phyloP scores from a whole-genome alignment of 2,113 vertebrate genomes.

The Salvator merianae region DNA sequence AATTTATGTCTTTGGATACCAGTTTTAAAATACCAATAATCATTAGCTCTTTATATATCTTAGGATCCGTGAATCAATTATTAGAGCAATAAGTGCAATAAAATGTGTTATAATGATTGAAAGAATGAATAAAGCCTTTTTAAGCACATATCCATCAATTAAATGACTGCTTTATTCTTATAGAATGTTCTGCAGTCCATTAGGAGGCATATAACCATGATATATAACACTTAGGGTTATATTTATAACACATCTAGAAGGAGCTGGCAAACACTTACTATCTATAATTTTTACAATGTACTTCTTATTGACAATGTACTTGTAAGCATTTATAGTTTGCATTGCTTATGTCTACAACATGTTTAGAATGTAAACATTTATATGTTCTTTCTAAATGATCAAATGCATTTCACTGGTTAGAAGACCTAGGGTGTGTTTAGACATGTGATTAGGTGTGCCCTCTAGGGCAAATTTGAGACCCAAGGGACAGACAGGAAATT shows the following conservation, averaged over 20 bases:
- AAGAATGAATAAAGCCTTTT: not conserved
- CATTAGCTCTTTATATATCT: not conserved
- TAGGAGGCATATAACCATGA: constrained; percentile 6
- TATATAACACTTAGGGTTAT: not conserved
- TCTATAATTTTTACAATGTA: constrained; percentile 7
- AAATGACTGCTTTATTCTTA: not conserved
- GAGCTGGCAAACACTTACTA: not conserved
- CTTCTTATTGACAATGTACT: not conserved
- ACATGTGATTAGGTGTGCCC: too few relatives aligned
- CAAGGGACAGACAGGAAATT: too few relatives aligned
- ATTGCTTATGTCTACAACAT: constrained; percentile 9
- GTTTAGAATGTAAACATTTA: constrained; percentile 1
- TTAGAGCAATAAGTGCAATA: not conserved
- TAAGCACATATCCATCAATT: not conserved
- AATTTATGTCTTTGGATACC: too few relatives aligned
- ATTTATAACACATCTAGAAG: not conserved
- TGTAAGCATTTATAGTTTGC: not conserved
- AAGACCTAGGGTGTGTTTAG: not conserved
- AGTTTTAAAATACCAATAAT: too few relatives aligned
- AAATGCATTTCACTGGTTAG: not conserved
- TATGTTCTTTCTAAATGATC: not conserved
- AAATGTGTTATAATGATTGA: not conserved
- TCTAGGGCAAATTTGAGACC: too few relatives aligned
- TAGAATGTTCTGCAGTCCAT: not conserved
- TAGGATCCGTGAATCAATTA: not conserved